phyloP scores from a whole-genome alignment of 2,113 vertebrate genomes.

The Trichechus manatus region DNA sequence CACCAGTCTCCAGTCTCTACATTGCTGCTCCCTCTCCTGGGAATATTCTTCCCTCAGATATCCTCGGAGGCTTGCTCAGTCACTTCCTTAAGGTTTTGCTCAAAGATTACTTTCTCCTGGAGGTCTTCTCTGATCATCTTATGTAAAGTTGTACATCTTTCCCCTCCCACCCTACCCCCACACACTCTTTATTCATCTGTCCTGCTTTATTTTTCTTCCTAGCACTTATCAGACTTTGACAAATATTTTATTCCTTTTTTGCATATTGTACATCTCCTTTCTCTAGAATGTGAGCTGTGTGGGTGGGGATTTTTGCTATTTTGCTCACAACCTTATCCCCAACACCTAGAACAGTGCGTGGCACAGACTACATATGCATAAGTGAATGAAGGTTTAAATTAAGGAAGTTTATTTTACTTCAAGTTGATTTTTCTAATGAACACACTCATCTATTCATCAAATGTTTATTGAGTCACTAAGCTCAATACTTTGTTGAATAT shows the following conservation, averaged over 20 bases:
- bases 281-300: background rate
- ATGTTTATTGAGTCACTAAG: constrained; percentile 1
- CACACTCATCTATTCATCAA: constrained; percentile 1
- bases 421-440: background rate
- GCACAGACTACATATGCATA: background rate
- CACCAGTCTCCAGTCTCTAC: background rate
- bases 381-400: background rate
- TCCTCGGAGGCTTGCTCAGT: fast-evolving
- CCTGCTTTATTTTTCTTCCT: background rate
- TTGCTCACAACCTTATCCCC: background rate
- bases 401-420: background rate
- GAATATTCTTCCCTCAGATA: background rate
- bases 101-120: background rate
- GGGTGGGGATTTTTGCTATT: background rate
- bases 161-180: background rate
- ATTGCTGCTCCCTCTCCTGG: background rate
- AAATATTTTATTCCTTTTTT: constrained; percentile 37
- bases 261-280: background rate
- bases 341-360: background rate
- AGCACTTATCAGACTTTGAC: background rate
- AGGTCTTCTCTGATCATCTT: background rate
- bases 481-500: background rate
- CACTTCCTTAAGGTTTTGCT: background rate
- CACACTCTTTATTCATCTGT: too few relatives aligned
- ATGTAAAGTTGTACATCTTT: background rate